These are phyloP conservation scores for Cichladusa arquata DNA, from an alignment of 2,113 vertebrate genomes.

Conservation along the genomic window DNA sequence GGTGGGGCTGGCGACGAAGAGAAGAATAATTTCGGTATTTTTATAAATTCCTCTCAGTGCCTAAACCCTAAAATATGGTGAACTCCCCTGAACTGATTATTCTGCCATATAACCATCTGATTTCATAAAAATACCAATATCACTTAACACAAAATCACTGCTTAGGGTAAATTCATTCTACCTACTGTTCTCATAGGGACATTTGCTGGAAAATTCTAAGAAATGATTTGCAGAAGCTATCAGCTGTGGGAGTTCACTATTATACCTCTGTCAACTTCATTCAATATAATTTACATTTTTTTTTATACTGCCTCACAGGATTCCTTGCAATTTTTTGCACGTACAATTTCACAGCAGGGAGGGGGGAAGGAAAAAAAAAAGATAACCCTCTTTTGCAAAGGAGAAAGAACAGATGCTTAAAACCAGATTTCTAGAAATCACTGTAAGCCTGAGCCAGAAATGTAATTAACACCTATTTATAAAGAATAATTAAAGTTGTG, in stretches of 20 bases:
- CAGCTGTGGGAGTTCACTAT: slow-evolving; percentile 77
- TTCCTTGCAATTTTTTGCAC: slow-evolving; percentile 75
- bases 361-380: neutral
- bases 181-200: slow-evolving; percentile 69
- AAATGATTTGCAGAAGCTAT: slow-evolving; percentile 73
- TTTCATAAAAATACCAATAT: slow-evolving; percentile 67
- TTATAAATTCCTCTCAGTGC: slow-evolving; percentile 6
- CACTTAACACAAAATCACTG: slow-evolving; percentile 71
- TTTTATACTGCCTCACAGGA: slow-evolving; percentile 70
- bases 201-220: slow-evolving; percentile 77
- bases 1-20: neutral
- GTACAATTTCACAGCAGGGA: slow-evolving; percentile 75
- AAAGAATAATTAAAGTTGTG: slow-evolving; percentile 87
- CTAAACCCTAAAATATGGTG: slow-evolving; percentile 47
- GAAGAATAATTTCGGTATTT: slow-evolving; percentile 29
- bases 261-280: slow-evolving; percentile 77
- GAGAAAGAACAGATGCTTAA: slow-evolving; percentile 80
- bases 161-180: slow-evolving; percentile 73
- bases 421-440: slow-evolving; percentile 80
- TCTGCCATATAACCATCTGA: slow-evolving; percentile 58
- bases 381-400: slow-evolving; percentile 66
- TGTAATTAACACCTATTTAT: slow-evolving; percentile 87
- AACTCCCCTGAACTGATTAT: slow-evolving; percentile 65
- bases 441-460: slow-evolving; percentile 78
- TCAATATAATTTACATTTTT: slow-evolving; percentile 78